Evolutionary conservation across 2,888 invertebrate genomes (phyloP).

Genomic region (Sclerodermus sp.): DNA sequence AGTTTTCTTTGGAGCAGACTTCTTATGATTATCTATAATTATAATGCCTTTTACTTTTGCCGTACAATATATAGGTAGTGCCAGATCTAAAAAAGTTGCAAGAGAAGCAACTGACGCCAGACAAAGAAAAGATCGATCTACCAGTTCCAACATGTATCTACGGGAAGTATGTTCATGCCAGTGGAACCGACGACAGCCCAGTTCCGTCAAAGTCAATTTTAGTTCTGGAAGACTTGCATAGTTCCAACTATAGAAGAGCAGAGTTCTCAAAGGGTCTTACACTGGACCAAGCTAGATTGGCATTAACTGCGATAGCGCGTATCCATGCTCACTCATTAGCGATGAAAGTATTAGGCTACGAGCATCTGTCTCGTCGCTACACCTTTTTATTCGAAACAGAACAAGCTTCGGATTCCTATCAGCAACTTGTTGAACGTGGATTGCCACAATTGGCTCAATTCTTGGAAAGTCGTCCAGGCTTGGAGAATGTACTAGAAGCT

Average conservation of each 20-base stretch:
- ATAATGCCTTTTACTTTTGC: no score
- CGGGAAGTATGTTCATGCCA: constrained; percentile 63
- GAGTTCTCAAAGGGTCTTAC: constrained; percentile 73
- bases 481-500: constrained; percentile 65
- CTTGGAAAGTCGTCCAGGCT: constrained; percentile 67
- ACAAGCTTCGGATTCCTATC: constrained; percentile 77
- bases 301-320: constrained; percentile 71
- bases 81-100: constrained; percentile 71
- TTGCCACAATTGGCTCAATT: constrained; percentile 76
- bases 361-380: constrained; percentile 61
- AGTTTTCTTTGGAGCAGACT: no score
- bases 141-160: constrained; percentile 74
- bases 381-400: constrained; percentile 78
- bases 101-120: constrained; percentile 50
- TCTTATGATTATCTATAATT: no score
- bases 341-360: constrained; percentile 62
- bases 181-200: constrained; percentile 51
- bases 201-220: constrained; percentile 68
- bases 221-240: constrained; percentile 74
- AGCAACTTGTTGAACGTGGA: constrained; percentile 76
- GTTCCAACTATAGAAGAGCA: constrained; percentile 66
- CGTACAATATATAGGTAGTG: constrained; percentile 60
- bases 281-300: constrained; percentile 67
- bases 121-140: constrained; percentile 57
- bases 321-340: constrained; percentile 74